Evolutionary conservation across 2,888 invertebrate genomes (phyloP).

Genomic region (Thymelicus sylvestris): DNA sequence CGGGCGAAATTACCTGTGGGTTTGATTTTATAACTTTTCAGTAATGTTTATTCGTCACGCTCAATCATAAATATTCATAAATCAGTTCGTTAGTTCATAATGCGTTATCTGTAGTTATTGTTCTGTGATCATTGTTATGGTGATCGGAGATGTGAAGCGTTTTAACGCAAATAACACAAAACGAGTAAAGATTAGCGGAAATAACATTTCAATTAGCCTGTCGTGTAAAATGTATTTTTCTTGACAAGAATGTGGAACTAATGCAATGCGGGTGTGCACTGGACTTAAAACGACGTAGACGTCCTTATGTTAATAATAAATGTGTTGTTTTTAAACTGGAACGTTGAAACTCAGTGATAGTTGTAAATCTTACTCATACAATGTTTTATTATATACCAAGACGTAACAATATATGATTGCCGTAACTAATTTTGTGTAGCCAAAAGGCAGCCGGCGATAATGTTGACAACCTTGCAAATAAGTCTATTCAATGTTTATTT

Average conservation of each 20-base stretch:
- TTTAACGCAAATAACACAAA: constrained; percentile 49
- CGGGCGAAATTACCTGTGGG: constrained; percentile 49
- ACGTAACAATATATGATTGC: constrained; percentile 5
- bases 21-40: constrained; percentile 53
- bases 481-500: constrained; percentile 8
- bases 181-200: constrained; percentile 62
- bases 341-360: neutral
- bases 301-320: constrained; percentile 17
- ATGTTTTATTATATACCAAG: neutral
- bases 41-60: constrained; percentile 49
- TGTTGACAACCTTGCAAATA: neutral
- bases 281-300: constrained; percentile 12
- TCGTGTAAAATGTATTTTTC: constrained; percentile 52
- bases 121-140: constrained; percentile 76
- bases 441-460: constrained; percentile 1
- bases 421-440: constrained; percentile 6
- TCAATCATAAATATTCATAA: constrained; percentile 63
- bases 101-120: constrained; percentile 70
- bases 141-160: constrained; percentile 63
- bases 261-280: constrained; percentile 41
- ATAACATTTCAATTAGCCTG: constrained; percentile 66
- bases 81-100: constrained; percentile 65
- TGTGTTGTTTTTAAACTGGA: constrained; percentile 6
- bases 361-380: neutral
- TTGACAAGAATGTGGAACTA: constrained; percentile 49